A percentile compares a stretch with the other conserved stretches of the same genome.
Evolutionary conservation across 2,888 invertebrate genomes (phyloP).

Genomic region (Drosophila anomelani): DNA sequence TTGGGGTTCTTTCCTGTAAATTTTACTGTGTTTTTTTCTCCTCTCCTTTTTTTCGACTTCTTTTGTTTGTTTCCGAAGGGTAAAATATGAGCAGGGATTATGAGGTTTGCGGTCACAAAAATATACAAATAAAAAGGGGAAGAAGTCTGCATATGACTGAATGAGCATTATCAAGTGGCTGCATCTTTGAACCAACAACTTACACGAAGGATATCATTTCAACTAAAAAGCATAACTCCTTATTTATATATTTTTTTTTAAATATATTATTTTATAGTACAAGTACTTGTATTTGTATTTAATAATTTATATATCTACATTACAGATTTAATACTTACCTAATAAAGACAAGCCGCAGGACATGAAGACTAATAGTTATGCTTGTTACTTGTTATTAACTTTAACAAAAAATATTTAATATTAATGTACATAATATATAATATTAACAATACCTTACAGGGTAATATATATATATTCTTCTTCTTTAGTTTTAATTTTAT

Average conservation of each 20-base stretch:
- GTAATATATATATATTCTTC: too few species aligned
- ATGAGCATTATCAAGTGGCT: background rate
- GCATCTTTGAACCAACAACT: background rate
- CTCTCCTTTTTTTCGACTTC: background rate
- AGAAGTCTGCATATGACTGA: too few species aligned
- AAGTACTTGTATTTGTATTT: too few species aligned
- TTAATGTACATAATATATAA: too few species aligned
- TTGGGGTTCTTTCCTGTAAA: conserved; percentile 13
- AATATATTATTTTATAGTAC: background rate
- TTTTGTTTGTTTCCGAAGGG: conserved; percentile 10
- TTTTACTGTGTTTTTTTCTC: background rate
- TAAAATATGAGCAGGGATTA: conserved; percentile 17
- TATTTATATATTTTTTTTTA: background rate
- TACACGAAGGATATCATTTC: rapidly evolving
- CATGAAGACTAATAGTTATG: too few species aligned
- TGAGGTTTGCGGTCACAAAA: conserved; percentile 15
- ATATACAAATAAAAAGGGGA: background rate
- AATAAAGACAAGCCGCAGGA: too few species aligned
- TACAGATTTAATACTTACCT: background rate
- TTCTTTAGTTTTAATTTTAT: too few species aligned
- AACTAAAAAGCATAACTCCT: background rate
- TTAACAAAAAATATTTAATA: too few species aligned
- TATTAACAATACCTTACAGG: too few species aligned
- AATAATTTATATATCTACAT: background rate
- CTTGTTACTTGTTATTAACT: too few species aligned